Evolutionary conservation across 1,140 invertebrate species (phyloP).

Genomic region (Drosophila ficusphila): DNA sequence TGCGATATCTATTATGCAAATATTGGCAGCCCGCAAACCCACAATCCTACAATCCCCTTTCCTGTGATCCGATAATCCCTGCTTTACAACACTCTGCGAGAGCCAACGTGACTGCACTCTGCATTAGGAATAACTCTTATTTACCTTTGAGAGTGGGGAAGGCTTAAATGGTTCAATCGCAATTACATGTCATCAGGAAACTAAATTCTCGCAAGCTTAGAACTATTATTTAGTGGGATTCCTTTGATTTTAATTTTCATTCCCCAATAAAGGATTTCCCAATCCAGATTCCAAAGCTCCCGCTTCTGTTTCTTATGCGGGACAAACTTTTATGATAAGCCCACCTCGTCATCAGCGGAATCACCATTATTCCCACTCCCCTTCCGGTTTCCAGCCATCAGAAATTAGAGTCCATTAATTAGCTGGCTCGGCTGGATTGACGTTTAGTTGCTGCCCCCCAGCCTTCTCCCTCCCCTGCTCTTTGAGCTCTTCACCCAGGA

Average conservation of each 20-base stretch:
- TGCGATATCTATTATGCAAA: conserved; percentile 80
- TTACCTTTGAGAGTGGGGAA: neutral
- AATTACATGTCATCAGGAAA: neutral
- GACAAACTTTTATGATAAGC: conserved; percentile 61
- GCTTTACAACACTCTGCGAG: neutral
- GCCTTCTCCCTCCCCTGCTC: neutral
- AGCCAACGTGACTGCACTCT: neutral
- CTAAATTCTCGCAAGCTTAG: no score
- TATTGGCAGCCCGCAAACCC: conserved; percentile 70
- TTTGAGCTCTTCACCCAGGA: neutral
- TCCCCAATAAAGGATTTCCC: no score
- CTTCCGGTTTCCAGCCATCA: conserved; percentile 25
- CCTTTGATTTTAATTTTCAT: neutral
- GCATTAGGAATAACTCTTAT: neutral
- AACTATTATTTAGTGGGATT: no score
- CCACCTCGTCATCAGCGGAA: conserved; percentile 9
- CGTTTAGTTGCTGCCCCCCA: conserved; percentile 55
- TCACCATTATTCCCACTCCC: neutral
- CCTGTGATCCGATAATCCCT: neutral
- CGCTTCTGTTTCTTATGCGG: conserved; percentile 55
- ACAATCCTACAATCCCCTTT: conserved; percentile 38
- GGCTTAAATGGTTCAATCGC: neutral
- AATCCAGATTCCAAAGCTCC: no score
- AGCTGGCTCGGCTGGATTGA: conserved; percentile 67
- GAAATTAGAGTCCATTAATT: conserved; percentile 78